Evolutionary conservation across 2,888 invertebrate species (phyloP).

Genomic region (Chrysolina oricalcia): DNA sequence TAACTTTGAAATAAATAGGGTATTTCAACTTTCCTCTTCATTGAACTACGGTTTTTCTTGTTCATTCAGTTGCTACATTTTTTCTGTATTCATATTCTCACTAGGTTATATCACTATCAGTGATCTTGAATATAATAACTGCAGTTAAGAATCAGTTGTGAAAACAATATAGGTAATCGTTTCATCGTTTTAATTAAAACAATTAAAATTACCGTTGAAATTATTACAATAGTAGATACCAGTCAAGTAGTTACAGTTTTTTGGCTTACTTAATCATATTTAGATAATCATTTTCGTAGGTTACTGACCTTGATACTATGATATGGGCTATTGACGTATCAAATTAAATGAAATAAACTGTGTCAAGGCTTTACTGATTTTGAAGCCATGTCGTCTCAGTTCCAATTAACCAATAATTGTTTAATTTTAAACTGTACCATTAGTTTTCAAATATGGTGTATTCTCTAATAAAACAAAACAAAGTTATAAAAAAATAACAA

Average conservation of each 20-base stretch:
- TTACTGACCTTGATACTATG: conserved; percentile 41
- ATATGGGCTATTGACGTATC: conserved; percentile 26
- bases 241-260: conserved; percentile 42
- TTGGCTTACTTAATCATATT: conserved; percentile 42
- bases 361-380: not conserved
- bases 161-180: conserved; percentile 10
- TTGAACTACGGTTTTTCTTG: not conserved
- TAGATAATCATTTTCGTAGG: conserved; percentile 43
- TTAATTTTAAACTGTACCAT: too few relatives aligned
- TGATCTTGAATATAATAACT: not conserved
- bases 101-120: conserved; percentile 10
- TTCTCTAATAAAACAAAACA: too few relatives aligned
- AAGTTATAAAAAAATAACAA: too few relatives aligned
- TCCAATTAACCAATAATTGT: not conserved
- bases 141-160: not conserved
- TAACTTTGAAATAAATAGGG: too few relatives aligned
- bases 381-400: not conserved
- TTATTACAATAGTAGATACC: conserved; percentile 23
- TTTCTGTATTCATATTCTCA: not conserved
- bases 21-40: too few relatives aligned
- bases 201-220: conserved; percentile 18
- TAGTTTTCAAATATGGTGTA: too few relatives aligned
- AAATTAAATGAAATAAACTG: conserved; percentile 15
- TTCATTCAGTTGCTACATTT: not conserved
- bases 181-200: not conserved